Evolutionary conservation across 1,140 invertebrate species (phyloP), one percentile per base, ranked within the genome.

Genomic region (Ceratosolen solmsi): DNA sequence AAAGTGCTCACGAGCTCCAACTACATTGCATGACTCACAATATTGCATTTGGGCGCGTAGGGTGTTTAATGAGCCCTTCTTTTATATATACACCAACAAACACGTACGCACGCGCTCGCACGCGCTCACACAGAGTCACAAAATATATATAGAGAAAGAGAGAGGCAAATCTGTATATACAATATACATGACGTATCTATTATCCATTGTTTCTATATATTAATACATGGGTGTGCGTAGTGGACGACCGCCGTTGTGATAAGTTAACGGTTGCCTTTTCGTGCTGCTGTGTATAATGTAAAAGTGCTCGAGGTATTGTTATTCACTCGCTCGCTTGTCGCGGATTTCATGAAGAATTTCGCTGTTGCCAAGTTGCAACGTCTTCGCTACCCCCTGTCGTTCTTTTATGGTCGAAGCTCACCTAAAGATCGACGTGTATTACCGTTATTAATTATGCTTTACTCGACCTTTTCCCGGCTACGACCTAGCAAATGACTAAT

Each of bases 1-100:
- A 38, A 11, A n/a, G 17, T 68, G 20, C 5, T 30, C 17, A 9
- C 51, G 3, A 2, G 60, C 76, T 46, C 27, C 17, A 41, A 54
- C 30, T 58, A 41, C 25, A 72, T 79, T 49, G 71, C 78, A 38
- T 79, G 78, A 79, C 78, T 79, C 78, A 79, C 46, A 46, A 36
- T 49, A 13, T 38, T 51, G 71, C 38, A 25, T 49, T 49, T 27
- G 65, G 13, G 33, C 33, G 68, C 22, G 9, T 38, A 68, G 17
- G 41, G 9, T 25, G 20, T 30, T 72, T 51, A 68, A 38, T 22
- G 41, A 72, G 41, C 1, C 17, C 20, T 36, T 22, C 41, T 46
- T 13, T 13, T 13, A 5, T 13, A 13, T 13, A 5, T 13, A 5
- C 13, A 5, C 41, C 41, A 13, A 13, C 41, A 5, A 46, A 5